phyloP scores from a whole-genome alignment of 2,888 invertebrate genomes.

The Hipparchia semele region DNA sequence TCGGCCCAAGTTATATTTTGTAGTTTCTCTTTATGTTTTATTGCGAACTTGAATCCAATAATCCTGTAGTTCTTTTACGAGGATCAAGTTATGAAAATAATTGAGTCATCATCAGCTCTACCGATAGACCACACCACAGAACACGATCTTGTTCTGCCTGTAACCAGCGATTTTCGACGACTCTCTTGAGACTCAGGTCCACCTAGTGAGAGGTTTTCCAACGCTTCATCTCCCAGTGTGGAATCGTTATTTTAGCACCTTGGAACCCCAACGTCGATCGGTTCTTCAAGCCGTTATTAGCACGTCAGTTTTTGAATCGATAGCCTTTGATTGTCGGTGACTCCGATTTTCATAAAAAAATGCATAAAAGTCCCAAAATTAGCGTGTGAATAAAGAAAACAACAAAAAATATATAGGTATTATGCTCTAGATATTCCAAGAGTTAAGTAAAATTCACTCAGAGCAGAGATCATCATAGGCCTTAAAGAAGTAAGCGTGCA shows the following conservation, averaged over 20 bases:
- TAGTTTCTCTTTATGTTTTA: background rate
- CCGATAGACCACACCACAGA: no score
- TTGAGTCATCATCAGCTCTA: background rate
- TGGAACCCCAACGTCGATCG: no score
- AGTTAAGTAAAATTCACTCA: slow-evolving; percentile 30
- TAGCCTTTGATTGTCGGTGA: background rate
- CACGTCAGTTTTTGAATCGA: no score
- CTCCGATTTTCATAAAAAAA: background rate
- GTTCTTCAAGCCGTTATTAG: no score
- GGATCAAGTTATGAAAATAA: background rate
- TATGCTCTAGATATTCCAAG: slow-evolving; percentile 14
- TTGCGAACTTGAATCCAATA: background rate
- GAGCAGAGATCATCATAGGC: slow-evolving; percentile 35
- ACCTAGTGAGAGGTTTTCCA: no score
- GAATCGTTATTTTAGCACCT: background rate
- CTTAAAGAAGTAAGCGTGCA: slow-evolving; percentile 41
- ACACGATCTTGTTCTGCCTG: no score
- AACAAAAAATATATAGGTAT: background rate
- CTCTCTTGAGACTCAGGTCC: no score
- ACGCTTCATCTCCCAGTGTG: no score
- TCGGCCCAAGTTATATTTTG: background rate
- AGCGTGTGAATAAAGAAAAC: background rate
- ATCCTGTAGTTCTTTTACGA: background rate
- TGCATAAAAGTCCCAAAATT: background rate
- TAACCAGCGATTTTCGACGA: no score